Evolutionary conservation across 2,113 vertebrate species (phyloP), one percentile per base, ranked within the genome.

Genomic region (Misgurnus anguillicaudatus): DNA sequence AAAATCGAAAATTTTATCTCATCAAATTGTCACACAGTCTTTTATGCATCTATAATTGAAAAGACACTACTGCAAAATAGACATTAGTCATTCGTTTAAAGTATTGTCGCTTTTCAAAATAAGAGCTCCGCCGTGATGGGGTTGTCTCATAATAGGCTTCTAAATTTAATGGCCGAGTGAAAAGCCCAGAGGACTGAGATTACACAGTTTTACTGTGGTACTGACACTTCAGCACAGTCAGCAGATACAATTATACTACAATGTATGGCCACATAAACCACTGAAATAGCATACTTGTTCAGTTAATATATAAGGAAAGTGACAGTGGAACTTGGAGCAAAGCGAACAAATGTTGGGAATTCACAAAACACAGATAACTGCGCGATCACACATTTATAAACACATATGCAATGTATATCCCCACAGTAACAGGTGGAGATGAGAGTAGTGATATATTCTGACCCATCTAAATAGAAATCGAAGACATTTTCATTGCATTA

Each of bases 21-120:
- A 88, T 90, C 89, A 89, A 74, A 81, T 17, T 63, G 31, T 72
- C 39, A 11, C 77, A 66, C 58, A 4, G 57, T 42, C 60, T 58
- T 63, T 75, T 21, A 45, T 6, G 13, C 11, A 21, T 55, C 31
- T 31, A n/a, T 53, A 14, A 53, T 10, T 10, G 24, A 5, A 47
- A 0, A 3, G 42, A 16, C 10, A 21, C 4, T 4, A 51, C 3
- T 24, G 13, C 11, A 47, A 65, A 67, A 8, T 6, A 8, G 19
- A 67, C 41, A 42, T 11, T 14, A 14, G 24, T 51, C 11, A 51
- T 51, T 51, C 5, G 14, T 51, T 36, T 4, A 42, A 70, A 55
- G 31, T 6, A 5, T 66, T 51, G 48, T 39, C 16, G 61, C 31
- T 61, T 48, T 80, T 64, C 39, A 60, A 36, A 57, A 55, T 42